Evolutionary conservation across 2,888 invertebrate genomes (phyloP), one percentile per base, ranked within the genome.

Genomic region (Hemicrepidius hirtus): DNA sequence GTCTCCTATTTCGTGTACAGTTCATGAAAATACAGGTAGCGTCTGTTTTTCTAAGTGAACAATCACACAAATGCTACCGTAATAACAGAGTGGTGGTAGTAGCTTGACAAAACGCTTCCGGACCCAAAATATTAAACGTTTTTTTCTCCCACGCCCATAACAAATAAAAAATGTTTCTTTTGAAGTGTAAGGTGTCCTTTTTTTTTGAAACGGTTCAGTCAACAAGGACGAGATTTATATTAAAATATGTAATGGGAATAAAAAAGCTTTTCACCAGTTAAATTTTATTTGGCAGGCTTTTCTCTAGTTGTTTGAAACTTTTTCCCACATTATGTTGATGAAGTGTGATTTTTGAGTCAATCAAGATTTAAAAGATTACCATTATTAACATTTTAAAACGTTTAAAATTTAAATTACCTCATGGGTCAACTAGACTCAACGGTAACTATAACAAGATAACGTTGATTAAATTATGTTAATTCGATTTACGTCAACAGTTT

Each of bases 21-120:
- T 46, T 37, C 28, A 57, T 37, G 37, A 41, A 50, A 32, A 6
- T 32, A 68, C 72, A 68, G 68, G 72, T 72, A 72, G 67, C 46
- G 13, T 3, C 10, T 68, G 49, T 55, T 71, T 59, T 68, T 62
- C 65, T 71, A 71, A 66, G 41, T 40, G 63, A 62, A 62, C 66
- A 66, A 71, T 55, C 41, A 32, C 41, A 32, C 32, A 57, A 70
- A 63, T 44, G 44, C 64, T 68, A 32, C 46, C 24, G 64, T 70
- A 67, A 71, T 71, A 71, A 67, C 63, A 71, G 13, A 40, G 44
- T 57, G 63, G 57, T 63, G 18, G 66, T 71, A 62, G 63, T 20
- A 40, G 41, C 53, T 59, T 69, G 55, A 73, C 69, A 73, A 73
- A 68, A 69, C 73, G 59, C 40, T 73, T 73, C 73, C 73, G 73